Percentiles rank a stretch among this genome's conserved stretches.
These are phyloP conservation scores for Gryllus longicercus DNA, from an alignment of 2,888 invertebrate species.

Conservation along the genomic window DNA sequence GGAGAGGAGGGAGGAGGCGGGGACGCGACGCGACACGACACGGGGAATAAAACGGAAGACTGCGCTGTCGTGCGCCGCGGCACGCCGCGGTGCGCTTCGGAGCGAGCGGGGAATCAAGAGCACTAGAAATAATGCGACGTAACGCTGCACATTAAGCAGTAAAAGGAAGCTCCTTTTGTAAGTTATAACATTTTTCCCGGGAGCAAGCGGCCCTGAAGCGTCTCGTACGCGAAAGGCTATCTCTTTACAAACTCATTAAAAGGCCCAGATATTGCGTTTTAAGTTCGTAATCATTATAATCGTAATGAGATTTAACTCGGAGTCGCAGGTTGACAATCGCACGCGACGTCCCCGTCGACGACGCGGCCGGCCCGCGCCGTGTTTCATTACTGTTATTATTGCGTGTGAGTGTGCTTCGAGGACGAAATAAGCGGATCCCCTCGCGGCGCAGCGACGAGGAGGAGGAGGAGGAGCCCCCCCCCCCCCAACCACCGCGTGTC, in stretches of 20 bases:
- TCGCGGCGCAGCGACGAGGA: no score
- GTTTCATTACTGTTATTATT: conserved; percentile 17
- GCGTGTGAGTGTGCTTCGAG: not conserved
- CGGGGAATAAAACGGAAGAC: conserved; percentile 17
- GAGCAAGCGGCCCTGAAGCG: not conserved
- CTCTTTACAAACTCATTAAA: conserved; percentile 17
- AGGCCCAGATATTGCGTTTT: not conserved
- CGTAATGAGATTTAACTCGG: conserved; percentile 17
- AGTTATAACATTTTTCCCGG: conserved; percentile 7
- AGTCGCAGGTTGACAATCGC: conserved; percentile 6
- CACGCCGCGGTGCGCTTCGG: not conserved
- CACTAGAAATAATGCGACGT: conserved; percentile 17
- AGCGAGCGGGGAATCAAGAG: not conserved
- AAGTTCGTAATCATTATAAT: conserved; percentile 10
- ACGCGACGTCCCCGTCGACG: not conserved
- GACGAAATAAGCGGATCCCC: no score
- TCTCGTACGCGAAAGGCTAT: conserved; percentile 6
- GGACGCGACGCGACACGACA: not conserved
- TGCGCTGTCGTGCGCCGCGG: not conserved
- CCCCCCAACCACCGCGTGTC: no score
- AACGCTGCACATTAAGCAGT: conserved; percentile 17
- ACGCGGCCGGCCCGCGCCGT: conserved; percentile 17
- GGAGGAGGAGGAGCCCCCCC: no score
- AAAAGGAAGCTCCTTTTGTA: conserved; percentile 8
- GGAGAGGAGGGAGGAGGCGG: not conserved